Conservation (phyloP, 2,113 vertebrate genomes). For the Dromaius novaehollandiae region DNA sequence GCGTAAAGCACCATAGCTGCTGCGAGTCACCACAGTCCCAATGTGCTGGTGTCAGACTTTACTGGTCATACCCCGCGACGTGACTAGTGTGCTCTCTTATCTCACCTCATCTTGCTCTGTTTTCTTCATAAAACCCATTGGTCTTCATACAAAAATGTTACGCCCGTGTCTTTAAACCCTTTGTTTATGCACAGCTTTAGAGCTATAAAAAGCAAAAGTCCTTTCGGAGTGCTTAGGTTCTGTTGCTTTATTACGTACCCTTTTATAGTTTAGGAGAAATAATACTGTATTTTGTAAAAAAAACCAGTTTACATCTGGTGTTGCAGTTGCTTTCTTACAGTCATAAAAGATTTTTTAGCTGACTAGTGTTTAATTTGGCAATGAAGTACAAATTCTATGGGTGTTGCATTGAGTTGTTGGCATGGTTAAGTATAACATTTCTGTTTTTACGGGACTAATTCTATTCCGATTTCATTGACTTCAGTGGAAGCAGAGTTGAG, state of each 20-base stretch:
- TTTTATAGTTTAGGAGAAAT: background rate
- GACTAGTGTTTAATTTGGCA: background rate
- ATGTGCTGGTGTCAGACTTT: background rate
- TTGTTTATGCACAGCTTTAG: background rate
- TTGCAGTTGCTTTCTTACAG: background rate
- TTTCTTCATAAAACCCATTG: background rate
- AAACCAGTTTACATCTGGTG: background rate
- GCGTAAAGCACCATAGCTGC: fast-evolving
- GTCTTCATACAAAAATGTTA: background rate
- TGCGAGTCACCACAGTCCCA: background rate
- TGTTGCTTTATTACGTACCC: background rate
- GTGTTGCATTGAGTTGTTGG: background rate
- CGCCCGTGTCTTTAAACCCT: background rate
- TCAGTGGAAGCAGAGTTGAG: background rate
- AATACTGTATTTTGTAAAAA: background rate
- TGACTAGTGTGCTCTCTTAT: fast-evolving
- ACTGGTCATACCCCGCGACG: background rate
- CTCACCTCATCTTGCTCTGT: background rate
- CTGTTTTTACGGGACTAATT: background rate
- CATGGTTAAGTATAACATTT: background rate
- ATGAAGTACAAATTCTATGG: background rate
- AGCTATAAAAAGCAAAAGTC: fast-evolving
- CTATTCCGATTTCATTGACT: background rate
- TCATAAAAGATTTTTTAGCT: background rate
- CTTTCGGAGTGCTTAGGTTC: background rate